phyloP scores from a whole-genome alignment of 1,140 invertebrate genomes.

The Ceratina australensis region DNA sequence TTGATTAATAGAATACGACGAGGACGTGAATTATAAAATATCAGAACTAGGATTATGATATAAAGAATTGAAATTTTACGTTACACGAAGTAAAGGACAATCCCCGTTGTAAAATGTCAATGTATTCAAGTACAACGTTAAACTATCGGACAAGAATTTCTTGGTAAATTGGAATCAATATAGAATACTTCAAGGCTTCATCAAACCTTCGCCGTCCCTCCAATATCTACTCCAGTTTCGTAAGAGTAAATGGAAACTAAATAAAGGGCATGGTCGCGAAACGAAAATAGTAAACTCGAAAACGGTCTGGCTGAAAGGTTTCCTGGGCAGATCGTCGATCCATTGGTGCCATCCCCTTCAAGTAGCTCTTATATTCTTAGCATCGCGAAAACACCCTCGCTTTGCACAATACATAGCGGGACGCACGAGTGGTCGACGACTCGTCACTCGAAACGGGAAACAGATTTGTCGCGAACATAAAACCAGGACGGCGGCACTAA shows the following conservation, averaged over 20 bases:
- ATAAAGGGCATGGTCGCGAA: not conserved
- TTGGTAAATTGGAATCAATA: too few relatives aligned
- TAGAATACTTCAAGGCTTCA: too few relatives aligned
- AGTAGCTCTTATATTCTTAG: conserved; percentile 17
- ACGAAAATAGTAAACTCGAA: not conserved
- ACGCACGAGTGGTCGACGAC: not conserved
- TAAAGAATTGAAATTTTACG: too few relatives aligned
- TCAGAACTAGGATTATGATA: too few relatives aligned
- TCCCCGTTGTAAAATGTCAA: too few relatives aligned
- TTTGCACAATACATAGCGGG: not conserved
- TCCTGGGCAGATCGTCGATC: not conserved
- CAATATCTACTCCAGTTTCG: too few relatives aligned
- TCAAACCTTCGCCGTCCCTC: too few relatives aligned
- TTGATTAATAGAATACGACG: too few relatives aligned
- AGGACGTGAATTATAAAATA: too few relatives aligned
- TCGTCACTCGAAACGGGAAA: not conserved
- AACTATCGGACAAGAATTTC: too few relatives aligned
- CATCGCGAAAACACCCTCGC: not conserved
- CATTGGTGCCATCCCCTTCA: conserved; percentile 6
- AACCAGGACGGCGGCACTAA: not conserved
- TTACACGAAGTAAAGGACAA: too few relatives aligned
- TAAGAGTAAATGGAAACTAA: not conserved
- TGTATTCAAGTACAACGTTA: too few relatives aligned
- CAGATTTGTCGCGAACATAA: not conserved
- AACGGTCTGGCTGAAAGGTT: conserved; percentile 7